Conservation (phyloP, 2,113 vertebrate species). For the Suricata suricatta region DNA sequence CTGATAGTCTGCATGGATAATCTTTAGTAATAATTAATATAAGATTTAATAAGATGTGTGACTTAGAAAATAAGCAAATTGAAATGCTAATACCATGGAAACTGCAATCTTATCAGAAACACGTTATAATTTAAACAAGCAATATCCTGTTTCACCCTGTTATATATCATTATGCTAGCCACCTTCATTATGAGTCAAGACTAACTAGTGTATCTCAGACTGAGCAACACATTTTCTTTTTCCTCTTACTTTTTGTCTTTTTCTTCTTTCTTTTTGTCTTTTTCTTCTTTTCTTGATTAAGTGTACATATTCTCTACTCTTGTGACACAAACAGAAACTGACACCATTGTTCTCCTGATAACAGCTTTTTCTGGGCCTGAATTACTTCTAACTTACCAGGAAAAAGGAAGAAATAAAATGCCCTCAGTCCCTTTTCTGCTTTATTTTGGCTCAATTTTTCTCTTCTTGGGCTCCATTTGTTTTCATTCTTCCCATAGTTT, state of each 20-base stretch:
- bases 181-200: not conserved
- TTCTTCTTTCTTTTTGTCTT: not conserved
- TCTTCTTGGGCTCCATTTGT: not conserved
- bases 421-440: not conserved
- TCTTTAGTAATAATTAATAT: conserved; percentile 60
- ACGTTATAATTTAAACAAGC: not conserved
- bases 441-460: conserved; percentile 11
- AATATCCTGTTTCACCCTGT: not conserved
- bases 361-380: conserved; percentile 54
- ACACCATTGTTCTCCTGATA: conserved; percentile 68
- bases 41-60: conserved; percentile 44
- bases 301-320: conserved; percentile 57
- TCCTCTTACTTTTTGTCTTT: not conserved
- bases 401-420: not conserved
- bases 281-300: conserved; percentile 58
- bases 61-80: conserved; percentile 48
- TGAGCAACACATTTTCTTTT: not conserved
- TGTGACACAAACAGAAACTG: conserved; percentile 73
- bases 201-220: not conserved
- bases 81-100: not conserved
- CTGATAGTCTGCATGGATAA: not conserved
- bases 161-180: not conserved
- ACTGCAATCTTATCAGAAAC: conserved; percentile 22
- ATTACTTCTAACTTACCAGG: conserved; percentile 50
- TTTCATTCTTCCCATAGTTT: not conserved